Conservation (phyloP, 2,113 vertebrate species). For the Chloroceryle aenea region DNA sequence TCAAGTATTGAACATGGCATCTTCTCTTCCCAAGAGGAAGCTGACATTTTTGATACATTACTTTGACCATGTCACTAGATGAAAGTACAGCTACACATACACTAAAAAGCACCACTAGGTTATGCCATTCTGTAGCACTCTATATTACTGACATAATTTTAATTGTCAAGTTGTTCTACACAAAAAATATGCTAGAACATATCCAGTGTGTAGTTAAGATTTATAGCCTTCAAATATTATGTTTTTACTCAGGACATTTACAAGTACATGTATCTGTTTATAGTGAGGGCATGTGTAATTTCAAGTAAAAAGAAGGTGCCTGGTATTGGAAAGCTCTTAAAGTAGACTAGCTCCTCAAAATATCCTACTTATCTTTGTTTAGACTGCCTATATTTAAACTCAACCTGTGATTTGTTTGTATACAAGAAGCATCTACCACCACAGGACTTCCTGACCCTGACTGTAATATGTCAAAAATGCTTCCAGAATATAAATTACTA, state of each 20-base stretch:
- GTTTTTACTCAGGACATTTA: neutral
- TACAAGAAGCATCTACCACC: neutral
- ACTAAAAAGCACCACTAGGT: neutral
- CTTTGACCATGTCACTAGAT: constrained; percentile 26
- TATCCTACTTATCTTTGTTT: neutral
- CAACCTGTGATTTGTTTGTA: neutral
- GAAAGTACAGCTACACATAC: neutral
- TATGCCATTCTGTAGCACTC: neutral
- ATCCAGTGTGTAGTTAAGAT: neutral
- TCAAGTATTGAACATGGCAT: neutral
- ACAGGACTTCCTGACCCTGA: neutral
- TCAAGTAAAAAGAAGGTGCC: neutral
- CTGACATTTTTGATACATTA: neutral
- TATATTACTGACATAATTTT: constrained; percentile 1
- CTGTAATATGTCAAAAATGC: neutral
- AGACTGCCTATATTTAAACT: neutral
- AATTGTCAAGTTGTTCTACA: constrained; percentile 5
- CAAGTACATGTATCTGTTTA: neutral
- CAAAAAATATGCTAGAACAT: constrained; percentile 10
- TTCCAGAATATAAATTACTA: neutral
- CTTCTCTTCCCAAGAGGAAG: neutral
- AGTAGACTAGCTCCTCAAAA: neutral
- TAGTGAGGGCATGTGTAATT: neutral
- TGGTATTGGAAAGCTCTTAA: neutral
- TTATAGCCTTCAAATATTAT: neutral